Evolutionary conservation across 2,888 invertebrate species (phyloP), one percentile per base, ranked within the genome.

Genomic region (Parnassius apollo): DNA sequence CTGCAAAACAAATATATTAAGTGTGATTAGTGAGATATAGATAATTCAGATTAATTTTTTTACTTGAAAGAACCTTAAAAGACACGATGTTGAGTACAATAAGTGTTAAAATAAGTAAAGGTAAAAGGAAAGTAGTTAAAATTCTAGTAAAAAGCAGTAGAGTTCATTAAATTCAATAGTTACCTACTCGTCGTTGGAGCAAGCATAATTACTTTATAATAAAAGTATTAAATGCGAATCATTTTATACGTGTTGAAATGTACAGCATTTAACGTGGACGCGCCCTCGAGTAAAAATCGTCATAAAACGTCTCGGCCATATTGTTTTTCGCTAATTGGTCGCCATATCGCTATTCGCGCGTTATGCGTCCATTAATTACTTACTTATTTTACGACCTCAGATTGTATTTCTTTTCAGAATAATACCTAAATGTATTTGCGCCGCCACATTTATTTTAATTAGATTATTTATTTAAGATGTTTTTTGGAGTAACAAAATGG

Each of bases 361-460:
- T 84, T 83, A 81, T 80, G 80, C 77, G 77, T 81, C 77, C 83
- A 85, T 83, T 86, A 85, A 85, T 85, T 81, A 76, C 82, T 80
- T 75, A 75, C 75, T 79, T 49, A 49, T 49, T 85, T 87, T 84
- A 86, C 76, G 75, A 79, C 70, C 60, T 60, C 68, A 81, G 80
- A 83, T 85, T 80, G 75, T 81, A 80, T 85, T 86, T 80, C 81
- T 82, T 75, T 75, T 57, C 64, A 68, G 68, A 68, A 71, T 71
- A 64, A 59, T 57, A 57, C 60, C 59, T 71, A 67, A 68, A 68
- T 66, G 65, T 67, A 69, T 68, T 68, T 66, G 58, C 61, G 67
- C 63, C 61, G 66, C 64, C 68, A 66, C 68, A 69, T 70, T 67
- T 67, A 63, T 65, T 66, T 68, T 65, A 55, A 55, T 13, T 62